phyloP scores from a whole-genome alignment of 1,140 invertebrate genomes.

The Asobara japonica region DNA sequence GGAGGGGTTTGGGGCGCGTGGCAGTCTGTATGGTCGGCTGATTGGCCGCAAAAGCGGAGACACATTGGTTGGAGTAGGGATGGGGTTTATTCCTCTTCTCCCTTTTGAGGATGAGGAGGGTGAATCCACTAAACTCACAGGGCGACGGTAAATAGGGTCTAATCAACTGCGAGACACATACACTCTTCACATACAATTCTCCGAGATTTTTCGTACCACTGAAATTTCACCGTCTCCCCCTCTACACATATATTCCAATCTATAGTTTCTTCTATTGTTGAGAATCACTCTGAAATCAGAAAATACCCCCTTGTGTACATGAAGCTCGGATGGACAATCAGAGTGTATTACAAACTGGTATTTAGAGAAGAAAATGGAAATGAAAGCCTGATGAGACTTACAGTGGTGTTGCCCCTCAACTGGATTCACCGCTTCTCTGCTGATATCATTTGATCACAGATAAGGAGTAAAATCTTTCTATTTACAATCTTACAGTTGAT shows the following conservation, averaged over 20 bases:
- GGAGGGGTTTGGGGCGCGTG: constrained; percentile 12
- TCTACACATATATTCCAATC: background rate
- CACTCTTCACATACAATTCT: constrained; percentile 10
- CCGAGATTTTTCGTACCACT: constrained; percentile 3
- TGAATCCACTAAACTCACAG: constrained; percentile 20
- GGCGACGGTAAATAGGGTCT: constrained; percentile 27
- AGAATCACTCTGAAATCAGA: constrained; percentile 9
- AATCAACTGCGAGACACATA: constrained; percentile 30
- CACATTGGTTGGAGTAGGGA: background rate
- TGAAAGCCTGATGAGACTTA: too few relatives aligned
- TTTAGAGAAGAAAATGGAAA: too few relatives aligned
- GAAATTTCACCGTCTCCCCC: background rate
- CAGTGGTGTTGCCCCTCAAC: too few relatives aligned
- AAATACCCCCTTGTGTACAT: constrained; percentile 13
- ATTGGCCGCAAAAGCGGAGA: constrained; percentile 25
- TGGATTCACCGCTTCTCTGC: too few relatives aligned
- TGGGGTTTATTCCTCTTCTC: constrained; percentile 7
- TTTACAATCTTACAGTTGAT: too few relatives aligned
- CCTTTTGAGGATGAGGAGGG: constrained; percentile 10
- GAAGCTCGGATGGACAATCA: constrained; percentile 1
- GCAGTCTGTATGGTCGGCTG: constrained; percentile 13
- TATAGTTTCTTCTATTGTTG: background rate
- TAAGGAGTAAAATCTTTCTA: too few relatives aligned
- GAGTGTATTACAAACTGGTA: background rate
- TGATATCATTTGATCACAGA: too few relatives aligned